These are phyloP conservation scores for Ornithoptera priamus DNA, from an alignment of 2,888 invertebrate genomes.

Conservation along the genomic window DNA sequence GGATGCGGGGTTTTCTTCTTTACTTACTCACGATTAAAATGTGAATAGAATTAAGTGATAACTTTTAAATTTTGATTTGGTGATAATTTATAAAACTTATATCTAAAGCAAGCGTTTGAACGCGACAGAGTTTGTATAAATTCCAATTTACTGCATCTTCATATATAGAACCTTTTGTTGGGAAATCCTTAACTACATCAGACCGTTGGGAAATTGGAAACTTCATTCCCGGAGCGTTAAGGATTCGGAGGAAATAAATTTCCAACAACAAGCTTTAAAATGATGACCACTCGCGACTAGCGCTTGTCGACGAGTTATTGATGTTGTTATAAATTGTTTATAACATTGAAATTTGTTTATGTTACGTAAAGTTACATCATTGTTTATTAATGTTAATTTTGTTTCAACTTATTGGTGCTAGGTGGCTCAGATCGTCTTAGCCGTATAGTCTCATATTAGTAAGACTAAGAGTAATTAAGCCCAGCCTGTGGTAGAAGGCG, in stretches of 20 bases:
- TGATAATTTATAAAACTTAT: too few species aligned
- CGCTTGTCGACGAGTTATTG: background rate
- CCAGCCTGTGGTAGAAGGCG: too few species aligned
- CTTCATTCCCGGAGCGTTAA: slow-evolving; percentile 4
- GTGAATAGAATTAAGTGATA: too few species aligned
- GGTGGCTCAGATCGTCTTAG: too few species aligned
- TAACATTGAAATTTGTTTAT: background rate
- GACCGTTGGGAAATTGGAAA: slow-evolving; percentile 11
- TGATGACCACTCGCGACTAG: slow-evolving; percentile 1
- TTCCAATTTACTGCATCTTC: background rate
- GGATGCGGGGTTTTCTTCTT: too few species aligned
- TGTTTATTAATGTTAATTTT: too few species aligned
- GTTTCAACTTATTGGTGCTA: too few species aligned
- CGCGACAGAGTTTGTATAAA: background rate
- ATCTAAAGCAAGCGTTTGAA: background rate
- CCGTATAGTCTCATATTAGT: too few species aligned
- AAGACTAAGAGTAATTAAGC: too few species aligned
- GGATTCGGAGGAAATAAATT: slow-evolving; percentile 15
- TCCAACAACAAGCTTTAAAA: slow-evolving; percentile 12
- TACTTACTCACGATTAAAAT: too few species aligned
- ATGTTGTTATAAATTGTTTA: background rate
- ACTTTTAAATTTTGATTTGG: too few species aligned
- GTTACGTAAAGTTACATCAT: too few species aligned
- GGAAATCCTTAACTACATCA: background rate
- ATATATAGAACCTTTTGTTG: background rate